Percentiles rank a stretch among this genome's conserved stretches.
These are phyloP conservation scores for Meta bourneti DNA, from an alignment of 2,888 invertebrate genomes.

Conservation along the genomic window DNA sequence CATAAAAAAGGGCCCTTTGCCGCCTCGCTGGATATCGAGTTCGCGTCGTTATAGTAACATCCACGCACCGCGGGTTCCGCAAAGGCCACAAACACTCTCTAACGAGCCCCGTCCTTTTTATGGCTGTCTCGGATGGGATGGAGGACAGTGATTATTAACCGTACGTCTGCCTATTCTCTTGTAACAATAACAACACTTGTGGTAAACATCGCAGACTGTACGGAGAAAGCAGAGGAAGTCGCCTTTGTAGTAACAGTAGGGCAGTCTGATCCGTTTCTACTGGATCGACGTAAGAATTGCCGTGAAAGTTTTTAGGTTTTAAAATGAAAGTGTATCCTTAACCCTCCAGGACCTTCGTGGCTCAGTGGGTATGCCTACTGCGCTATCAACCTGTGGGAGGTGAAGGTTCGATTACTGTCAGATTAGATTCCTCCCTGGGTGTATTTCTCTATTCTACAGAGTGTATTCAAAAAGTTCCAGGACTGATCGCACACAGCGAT, in stretches of 20 bases:
- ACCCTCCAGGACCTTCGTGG: too few relatives aligned
- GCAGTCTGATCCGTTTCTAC: too few relatives aligned
- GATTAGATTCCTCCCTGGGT: too few relatives aligned
- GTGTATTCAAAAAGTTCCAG: too few relatives aligned
- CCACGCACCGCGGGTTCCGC: slow-evolving; percentile 42
- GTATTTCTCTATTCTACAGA: too few relatives aligned
- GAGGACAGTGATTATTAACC: not conserved
- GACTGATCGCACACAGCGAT: too few relatives aligned
- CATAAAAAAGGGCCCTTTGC: not conserved
- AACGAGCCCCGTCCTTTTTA: slow-evolving; percentile 42
- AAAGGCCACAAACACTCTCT: slow-evolving; percentile 22
- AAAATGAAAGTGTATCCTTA: too few relatives aligned
- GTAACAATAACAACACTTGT: not conserved
- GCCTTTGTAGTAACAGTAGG: not conserved
- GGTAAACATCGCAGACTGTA: not conserved
- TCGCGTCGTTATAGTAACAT: slow-evolving; percentile 55
- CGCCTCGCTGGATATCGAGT: slow-evolving; percentile 25
- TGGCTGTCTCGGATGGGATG: slow-evolving; percentile 2
- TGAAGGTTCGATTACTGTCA: too few relatives aligned
- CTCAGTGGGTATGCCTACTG: too few relatives aligned
- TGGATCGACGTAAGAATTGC: too few relatives aligned
- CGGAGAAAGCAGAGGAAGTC: not conserved
- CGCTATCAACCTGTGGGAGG: too few relatives aligned
- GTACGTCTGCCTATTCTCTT: not conserved
- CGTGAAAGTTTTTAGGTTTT: too few relatives aligned